Evolutionary conservation across 2,888 invertebrate species (phyloP).

Genomic region (Morpho deidamia): DNA sequence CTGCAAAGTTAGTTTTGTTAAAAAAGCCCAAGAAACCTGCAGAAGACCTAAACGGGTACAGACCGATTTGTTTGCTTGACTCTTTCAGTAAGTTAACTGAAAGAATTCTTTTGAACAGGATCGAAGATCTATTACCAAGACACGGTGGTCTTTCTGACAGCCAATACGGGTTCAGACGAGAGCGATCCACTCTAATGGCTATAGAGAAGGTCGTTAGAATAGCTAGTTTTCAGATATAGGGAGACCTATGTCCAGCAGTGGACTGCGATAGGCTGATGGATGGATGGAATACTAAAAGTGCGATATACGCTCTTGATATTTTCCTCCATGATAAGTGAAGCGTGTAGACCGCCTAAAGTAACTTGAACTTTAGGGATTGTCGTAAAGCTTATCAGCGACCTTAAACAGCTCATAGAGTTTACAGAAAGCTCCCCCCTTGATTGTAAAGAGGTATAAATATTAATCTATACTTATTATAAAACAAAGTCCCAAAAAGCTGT

Average conservation of each 20-base stretch:
- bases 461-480: too few relatives aligned
- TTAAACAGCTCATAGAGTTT: conserved; percentile 10
- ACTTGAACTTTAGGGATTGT: not conserved
- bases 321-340: too few relatives aligned
- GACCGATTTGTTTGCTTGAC: too few relatives aligned
- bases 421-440: conserved; percentile 1
- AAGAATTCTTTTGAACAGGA: not conserved
- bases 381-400: conserved; percentile 14
- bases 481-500: too few relatives aligned
- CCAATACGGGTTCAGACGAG: not conserved
- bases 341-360: not conserved
- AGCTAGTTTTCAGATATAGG: not conserved
- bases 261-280: too few relatives aligned
- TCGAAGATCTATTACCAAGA: not conserved
- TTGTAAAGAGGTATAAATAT: conserved; percentile 8
- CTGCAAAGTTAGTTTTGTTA: too few relatives aligned
- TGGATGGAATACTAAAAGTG: too few relatives aligned
- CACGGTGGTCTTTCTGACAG: not conserved
- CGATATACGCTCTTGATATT: too few relatives aligned
- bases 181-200: not conserved
- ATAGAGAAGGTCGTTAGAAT: not conserved
- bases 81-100: not conserved
- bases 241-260: too few relatives aligned
- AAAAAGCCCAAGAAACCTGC: too few relatives aligned
- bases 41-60: too few relatives aligned